Evolutionary conservation across 2,797 vertebrate genomes (phyloP).

Genomic region (Falco berigora): DNA sequence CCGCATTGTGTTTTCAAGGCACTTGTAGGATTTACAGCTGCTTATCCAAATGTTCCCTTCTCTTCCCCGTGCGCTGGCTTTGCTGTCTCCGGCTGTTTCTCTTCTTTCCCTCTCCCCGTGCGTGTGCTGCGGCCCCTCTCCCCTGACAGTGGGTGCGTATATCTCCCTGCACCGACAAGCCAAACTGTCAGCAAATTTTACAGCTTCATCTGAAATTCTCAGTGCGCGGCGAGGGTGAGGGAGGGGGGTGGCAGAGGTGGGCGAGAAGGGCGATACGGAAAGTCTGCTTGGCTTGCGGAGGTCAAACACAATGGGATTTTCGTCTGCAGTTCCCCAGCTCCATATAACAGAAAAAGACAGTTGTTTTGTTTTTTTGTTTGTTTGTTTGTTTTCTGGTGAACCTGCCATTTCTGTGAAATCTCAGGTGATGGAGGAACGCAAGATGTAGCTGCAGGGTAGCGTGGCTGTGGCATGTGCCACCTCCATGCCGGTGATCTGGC

Average conservation of each 20-base stretch:
- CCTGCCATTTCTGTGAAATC: rapidly evolving
- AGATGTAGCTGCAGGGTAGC: neutral
- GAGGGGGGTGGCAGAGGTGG: neutral
- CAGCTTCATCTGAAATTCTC: neutral
- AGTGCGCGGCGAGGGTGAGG: rapidly evolving
- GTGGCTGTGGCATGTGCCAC: rapidly evolving
- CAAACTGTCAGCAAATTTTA: neutral
- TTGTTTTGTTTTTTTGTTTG: no score
- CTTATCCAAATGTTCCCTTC: slow-evolving; percentile 8
- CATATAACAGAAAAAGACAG: neutral
- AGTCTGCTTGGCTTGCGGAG: neutral
- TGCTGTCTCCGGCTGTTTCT: neutral
- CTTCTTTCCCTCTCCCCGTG: neutral
- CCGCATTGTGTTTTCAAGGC: neutral
- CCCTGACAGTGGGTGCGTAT: neutral
- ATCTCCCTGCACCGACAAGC: neutral
- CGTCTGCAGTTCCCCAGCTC: neutral
- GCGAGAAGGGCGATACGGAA: neutral
- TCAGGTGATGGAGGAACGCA: rapidly evolving
- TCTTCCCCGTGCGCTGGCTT: neutral
- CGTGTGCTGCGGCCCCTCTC: neutral
- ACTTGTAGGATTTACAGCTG: slow-evolving; percentile 30
- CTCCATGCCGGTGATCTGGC: rapidly evolving
- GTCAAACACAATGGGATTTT: neutral
- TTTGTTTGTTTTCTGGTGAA: neutral